Evolutionary conservation across 2,888 invertebrate species (phyloP).

Genomic region (Diplolepis rosae): DNA sequence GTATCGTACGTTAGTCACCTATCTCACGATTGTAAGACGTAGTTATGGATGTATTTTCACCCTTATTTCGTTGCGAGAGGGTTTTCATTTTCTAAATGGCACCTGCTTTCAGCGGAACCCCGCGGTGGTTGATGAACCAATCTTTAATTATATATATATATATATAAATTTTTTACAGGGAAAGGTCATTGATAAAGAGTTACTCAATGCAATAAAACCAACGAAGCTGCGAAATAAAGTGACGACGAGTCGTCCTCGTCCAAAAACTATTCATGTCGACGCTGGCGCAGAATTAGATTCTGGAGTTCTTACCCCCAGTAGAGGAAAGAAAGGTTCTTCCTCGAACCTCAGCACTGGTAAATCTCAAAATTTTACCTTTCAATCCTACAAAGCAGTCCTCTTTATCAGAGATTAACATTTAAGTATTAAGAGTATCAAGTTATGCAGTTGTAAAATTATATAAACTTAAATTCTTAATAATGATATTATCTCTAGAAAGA

Average conservation of each 20-base stretch:
- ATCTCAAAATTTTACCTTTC: slow-evolving; percentile 40
- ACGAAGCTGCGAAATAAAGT: slow-evolving; percentile 80
- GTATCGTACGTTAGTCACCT: no score
- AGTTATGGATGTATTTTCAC: no score
- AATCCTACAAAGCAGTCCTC: neutral
- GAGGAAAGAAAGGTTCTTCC: slow-evolving; percentile 87
- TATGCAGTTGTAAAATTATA: no score
- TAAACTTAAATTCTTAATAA: no score
- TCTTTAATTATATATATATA: no score
- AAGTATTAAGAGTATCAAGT: no score
- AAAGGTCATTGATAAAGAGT: slow-evolving; percentile 85
- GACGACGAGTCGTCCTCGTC: slow-evolving; percentile 81
- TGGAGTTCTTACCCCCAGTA: slow-evolving; percentile 82
- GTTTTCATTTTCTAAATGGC: no score
- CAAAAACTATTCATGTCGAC: slow-evolving; percentile 94
- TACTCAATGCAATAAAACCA: slow-evolving; percentile 78
- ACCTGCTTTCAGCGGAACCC: no score
- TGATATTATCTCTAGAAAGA: no score
- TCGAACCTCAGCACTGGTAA: slow-evolving; percentile 87
- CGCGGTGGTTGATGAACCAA: no score
- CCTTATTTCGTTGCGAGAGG: no score
- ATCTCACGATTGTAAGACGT: no score
- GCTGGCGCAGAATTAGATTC: slow-evolving; percentile 86
- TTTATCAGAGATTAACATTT: slow-evolving; percentile 1
- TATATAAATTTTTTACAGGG: slow-evolving; percentile 82